These are phyloP conservation scores for Edolisoma coerulescens DNA, from an alignment of 2,113 vertebrate genomes.

Conservation along the genomic window DNA sequence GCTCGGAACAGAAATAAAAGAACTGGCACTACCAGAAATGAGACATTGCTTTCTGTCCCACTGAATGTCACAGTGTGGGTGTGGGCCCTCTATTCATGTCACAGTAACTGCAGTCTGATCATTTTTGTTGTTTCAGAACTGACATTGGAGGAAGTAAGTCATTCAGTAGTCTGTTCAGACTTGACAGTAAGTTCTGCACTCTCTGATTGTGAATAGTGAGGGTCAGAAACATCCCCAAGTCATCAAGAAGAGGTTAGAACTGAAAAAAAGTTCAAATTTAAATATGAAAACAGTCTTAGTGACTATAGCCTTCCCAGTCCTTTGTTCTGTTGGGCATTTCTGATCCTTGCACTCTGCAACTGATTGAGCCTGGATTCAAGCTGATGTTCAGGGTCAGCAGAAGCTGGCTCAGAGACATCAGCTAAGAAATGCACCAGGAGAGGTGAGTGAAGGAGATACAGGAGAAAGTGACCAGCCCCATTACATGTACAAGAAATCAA, in stretches of 20 bases:
- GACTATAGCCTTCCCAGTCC: neutral
- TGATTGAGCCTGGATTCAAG: neutral
- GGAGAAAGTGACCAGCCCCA: neutral
- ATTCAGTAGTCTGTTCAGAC: neutral
- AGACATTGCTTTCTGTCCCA: neutral
- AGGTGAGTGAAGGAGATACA: neutral
- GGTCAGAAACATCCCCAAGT: neutral
- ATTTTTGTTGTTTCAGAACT: neutral
- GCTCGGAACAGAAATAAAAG: neutral
- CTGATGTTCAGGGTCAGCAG: neutral
- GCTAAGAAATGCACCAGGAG: neutral
- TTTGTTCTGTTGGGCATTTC: neutral
- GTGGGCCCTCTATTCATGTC: neutral
- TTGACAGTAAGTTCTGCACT: neutral
- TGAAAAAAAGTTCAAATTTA: neutral
- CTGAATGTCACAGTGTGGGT: neutral
- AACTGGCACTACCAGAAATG: neutral
- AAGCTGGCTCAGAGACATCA: neutral
- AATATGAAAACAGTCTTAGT: neutral
- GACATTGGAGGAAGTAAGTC: neutral
- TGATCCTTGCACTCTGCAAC: neutral
- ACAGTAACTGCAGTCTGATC: neutral
- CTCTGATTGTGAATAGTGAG: neutral
- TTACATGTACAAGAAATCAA: neutral
- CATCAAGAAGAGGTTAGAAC: neutral